Base-by-base conservation (phyloP, 2,797 vertebrate genomes). In the Galagoides demidoff region DNA sequence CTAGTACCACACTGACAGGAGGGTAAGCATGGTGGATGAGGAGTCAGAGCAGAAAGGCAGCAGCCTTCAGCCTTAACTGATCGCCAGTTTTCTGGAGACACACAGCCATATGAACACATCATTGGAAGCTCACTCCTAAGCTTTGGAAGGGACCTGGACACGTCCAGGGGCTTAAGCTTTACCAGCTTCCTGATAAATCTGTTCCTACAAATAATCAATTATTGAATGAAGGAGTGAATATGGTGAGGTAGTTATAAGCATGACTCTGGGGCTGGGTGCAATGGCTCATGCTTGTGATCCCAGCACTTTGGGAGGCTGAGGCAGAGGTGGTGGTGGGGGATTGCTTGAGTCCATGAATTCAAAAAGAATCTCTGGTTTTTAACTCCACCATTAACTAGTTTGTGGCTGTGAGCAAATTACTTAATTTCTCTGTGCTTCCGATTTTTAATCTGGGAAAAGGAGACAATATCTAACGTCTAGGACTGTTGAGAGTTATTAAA, bases 121-220 rank as follows among this genome's bases (percentile, higher is more conserved):
- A 66, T 76, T 43, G 11, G 74, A 29, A 92, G 1, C 1, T 16
- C 29, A 81, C 13, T 61, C 19, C 64, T 7, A 66, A 63, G 34
- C 84, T 92, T 88, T 94, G 31, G 55, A 88, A 91, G 20, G 43
- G 14, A 1, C 43, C 34, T 61, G 43, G 71, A 85, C 27, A 37
- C n/a, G 49, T 85, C 39, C 74, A 76, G 31, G 29, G 34, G 2
- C 34, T 34, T 71, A 34, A 49, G 52, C 29, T 92, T 91, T 25
- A 87, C 63, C n/a, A 87, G 57, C n/a, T 73, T 94, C 57, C 64
- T 20, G 37, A 39, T 66, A 94, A 94, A 96, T 79, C 66, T 74
- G n/a, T 31, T 78, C 90, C 90, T 73, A 64, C 16, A 86, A 83
- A 73, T 45, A 70, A 70, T 31, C 27, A 66, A 25, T 84, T 78